Evolutionary conservation across 2,113 vertebrate species (phyloP).

Genomic region (Malurus melanocephalus): DNA sequence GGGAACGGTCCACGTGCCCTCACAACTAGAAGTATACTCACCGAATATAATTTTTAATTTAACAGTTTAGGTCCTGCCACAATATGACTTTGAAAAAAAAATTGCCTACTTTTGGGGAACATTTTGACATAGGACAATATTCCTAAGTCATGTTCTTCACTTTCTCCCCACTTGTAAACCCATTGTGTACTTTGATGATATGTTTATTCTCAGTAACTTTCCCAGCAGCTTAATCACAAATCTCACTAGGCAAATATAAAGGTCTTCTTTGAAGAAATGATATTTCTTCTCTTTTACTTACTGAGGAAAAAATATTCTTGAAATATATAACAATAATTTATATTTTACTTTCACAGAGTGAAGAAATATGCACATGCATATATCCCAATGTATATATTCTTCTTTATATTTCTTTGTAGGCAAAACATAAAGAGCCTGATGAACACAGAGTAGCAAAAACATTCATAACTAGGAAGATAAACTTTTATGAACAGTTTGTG

Average conservation of each 20-base stretch:
- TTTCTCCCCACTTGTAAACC: not conserved
- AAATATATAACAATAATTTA: not conserved
- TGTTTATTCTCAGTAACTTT: not conserved
- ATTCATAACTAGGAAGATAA: not conserved
- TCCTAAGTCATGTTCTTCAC: not conserved
- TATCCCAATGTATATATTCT: not conserved
- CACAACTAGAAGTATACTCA: not conserved
- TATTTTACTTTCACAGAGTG: not conserved
- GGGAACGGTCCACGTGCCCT: not conserved
- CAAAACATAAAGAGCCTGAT: not conserved
- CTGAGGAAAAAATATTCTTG: not conserved
- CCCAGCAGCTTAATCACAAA: not conserved
- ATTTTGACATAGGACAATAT: not conserved
- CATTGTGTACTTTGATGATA: not conserved
- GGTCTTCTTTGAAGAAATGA: not conserved
- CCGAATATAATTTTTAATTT: constrained; percentile 17
- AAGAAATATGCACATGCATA: not conserved
- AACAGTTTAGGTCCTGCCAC: not conserved
- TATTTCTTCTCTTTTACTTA: not conserved
- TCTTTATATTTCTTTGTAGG: not conserved
- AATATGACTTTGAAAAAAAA: not conserved
- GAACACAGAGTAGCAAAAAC: not conserved
- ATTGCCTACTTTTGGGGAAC: not conserved
- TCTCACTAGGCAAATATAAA: not conserved
- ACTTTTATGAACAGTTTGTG: not conserved